Base-by-base conservation (phyloP, 2,888 invertebrate genomes). In the Mythimna impura region DNA sequence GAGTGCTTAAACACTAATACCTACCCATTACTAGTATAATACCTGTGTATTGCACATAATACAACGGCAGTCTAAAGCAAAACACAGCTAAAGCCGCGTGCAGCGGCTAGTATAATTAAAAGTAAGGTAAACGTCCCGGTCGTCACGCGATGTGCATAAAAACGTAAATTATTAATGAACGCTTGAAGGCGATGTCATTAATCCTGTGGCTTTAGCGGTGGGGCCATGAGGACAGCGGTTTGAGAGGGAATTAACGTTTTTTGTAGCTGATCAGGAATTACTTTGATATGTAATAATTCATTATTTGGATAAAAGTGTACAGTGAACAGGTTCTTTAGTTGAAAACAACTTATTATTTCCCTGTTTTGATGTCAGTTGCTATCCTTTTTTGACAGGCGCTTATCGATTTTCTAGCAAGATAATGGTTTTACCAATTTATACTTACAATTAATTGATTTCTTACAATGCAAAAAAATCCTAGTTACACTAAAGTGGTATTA, bases 131-230 rank as follows among this genome's bases (percentile, higher is more conserved):
- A 82, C 72, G 80, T 81, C 78, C 81, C 73, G 76, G 57, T 68
- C 83, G 84, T 85, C 84, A 82, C 86, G 86, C 85, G 73, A 86
- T 73, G 75, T 85, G 82, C 81, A 86, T 86, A 84, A 87, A 84
- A 87, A 87, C 76, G 74, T 82, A 83, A 87, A 86, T 87, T 82
- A 87, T 87, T 85, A 87, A 87, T 87, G 87, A 83, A 79, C 73
- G 71, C 83, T 86, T 78, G 86, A 82, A 80, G 83, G 82, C 85
- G 75, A 85, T 85, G 84, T 88, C 91, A 90, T 91, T 90, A 91
- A 91, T 91, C 87, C 85, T 87, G 64, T 65, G 81, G 87, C 82
- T 85, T 86, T 81, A 71, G 72, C 79, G 75, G 80, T 80, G 83
- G 30, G 85, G 84, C 84, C 66, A 75, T 8, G 17, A 69, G 78